Evolutionary conservation across 2,113 vertebrate genomes (phyloP), one percentile per base, ranked within the genome.

Genomic region (Chrysochloris asiatica): DNA sequence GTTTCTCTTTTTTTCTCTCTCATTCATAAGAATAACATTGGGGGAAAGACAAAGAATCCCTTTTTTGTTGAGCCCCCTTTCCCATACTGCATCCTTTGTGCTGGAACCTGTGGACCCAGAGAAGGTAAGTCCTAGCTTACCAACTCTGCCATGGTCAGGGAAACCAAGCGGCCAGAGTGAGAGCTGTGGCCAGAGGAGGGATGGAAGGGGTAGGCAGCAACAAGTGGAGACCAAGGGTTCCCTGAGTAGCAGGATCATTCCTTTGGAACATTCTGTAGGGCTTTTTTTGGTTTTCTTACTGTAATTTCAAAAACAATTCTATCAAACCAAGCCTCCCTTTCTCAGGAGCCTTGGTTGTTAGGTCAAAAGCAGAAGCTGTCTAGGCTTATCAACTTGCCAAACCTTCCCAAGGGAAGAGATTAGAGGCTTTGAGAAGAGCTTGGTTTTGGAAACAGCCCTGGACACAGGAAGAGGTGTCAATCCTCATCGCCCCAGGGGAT

Each of bases 1-100:
- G 50, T 24, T 38, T 84, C 21, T 43, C 8, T 41, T 72, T 24
- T 17, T 14, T 48, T 4, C 54, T 21, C 54, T 21, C 76, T 87
- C 71, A 47, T 89, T 91, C n/a, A 4, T 10, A 89, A 83, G 71
- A 91, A 75, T 82, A n/a, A 56, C 38, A 95, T 78, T 59, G n/a
- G 67, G 48, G 11, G 41, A n/a, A 48, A 28, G 33, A 81, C n/a
- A 77, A 72, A 81, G 76, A 73, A 38, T 13, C 7, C 19, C n/a
- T 30, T 83, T 43, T 63, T 30, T 36, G 16, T 65, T 56, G 78
- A 52, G 50, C 52, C 69, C 65, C 38, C 67, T 54, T n/a, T 33
- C 54, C 52, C 12, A 26, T 36, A 47, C 38, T 28, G 28, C 48
- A 83, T 50, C 22, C 61, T 92, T n/a, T 52, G 45, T n/a, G 45